Percentiles rank a stretch among this genome's conserved stretches.
These are phyloP conservation scores for Epirrita christyi DNA, from an alignment of 2,888 invertebrate genomes.

Conservation along the genomic window DNA sequence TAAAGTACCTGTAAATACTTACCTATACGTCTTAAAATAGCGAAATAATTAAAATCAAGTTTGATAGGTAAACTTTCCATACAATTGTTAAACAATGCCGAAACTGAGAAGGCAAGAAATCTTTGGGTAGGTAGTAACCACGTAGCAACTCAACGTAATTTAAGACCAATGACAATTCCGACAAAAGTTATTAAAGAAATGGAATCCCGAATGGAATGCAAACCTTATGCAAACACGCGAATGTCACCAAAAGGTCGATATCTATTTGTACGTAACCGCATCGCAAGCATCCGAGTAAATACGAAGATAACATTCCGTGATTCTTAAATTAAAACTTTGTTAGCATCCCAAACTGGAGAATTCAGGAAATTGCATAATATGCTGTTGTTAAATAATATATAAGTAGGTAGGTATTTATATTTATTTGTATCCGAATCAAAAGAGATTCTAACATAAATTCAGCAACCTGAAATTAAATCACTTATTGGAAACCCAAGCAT, in stretches of 20 bases:
- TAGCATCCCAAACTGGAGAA: not conserved
- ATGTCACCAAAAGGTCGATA: constrained; percentile 45
- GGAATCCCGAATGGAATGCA: constrained; percentile 9
- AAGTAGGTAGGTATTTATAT: not conserved
- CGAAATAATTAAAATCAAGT: not conserved
- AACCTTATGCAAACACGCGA: constrained; percentile 38
- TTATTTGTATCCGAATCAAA: not conserved
- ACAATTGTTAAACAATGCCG: not conserved
- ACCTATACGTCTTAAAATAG: not conserved
- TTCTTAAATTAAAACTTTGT: constrained; percentile 15
- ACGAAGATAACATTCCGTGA: constrained; percentile 25
- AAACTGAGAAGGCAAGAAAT: not conserved
- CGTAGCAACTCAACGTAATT: not conserved
- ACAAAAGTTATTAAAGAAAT: not conserved
- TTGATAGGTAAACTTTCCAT: not conserved
- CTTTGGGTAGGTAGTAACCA: no score
- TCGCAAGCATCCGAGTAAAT: constrained; percentile 26
- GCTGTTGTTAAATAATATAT: no score
- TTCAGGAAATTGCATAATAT: not conserved
- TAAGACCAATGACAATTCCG: not conserved
- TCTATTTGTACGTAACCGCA: constrained; percentile 34
- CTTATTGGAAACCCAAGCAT: not conserved
- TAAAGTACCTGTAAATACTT: not conserved
- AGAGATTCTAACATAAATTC: constrained; percentile 5
- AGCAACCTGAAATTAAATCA: not conserved